Evolutionary conservation across 53 echinoderm and acorn worm genomes (phyloP).

Genomic region (Holothuria scabra): DNA sequence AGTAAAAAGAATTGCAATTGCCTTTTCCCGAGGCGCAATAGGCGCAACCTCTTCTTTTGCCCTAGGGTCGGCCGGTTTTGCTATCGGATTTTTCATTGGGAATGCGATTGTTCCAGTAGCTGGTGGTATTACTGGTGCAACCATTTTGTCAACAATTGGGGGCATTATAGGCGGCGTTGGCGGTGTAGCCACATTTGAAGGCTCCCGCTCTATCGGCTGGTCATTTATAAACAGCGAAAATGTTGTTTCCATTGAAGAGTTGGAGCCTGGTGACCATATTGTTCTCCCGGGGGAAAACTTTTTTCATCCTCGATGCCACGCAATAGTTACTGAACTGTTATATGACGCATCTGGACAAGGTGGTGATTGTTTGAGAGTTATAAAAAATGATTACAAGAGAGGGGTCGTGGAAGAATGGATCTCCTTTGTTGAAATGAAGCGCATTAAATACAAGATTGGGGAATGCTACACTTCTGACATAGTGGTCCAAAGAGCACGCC

Average conservation of each 20-base stretch:
- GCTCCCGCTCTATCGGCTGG: background rate
- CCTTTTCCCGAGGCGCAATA: background rate
- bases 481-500: constrained; percentile 2
- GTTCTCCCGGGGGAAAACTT: constrained; percentile 37
- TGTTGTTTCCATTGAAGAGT: background rate
- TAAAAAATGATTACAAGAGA: constrained; percentile 48
- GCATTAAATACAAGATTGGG: background rate
- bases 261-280: constrained; percentile 55
- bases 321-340: constrained; percentile 35
- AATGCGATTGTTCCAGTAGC: background rate
- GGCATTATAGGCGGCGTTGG: constrained; percentile 26
- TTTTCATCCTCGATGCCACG: constrained; percentile 61
- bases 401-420: constrained; percentile 62
- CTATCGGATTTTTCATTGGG: background rate
- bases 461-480: background rate
- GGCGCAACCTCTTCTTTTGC: background rate
- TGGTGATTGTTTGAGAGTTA: constrained; percentile 32
- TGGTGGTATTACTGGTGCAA: background rate
- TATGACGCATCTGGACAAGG: background rate
- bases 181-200: constrained; percentile 8
- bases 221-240: background rate
- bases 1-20: background rate
- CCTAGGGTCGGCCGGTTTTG: background rate
- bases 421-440: constrained; percentile 24
- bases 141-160: background rate